These are phyloP conservation scores for Cephonodes hylas DNA, from an alignment of 2,888 invertebrate genomes.

Conservation along the genomic window DNA sequence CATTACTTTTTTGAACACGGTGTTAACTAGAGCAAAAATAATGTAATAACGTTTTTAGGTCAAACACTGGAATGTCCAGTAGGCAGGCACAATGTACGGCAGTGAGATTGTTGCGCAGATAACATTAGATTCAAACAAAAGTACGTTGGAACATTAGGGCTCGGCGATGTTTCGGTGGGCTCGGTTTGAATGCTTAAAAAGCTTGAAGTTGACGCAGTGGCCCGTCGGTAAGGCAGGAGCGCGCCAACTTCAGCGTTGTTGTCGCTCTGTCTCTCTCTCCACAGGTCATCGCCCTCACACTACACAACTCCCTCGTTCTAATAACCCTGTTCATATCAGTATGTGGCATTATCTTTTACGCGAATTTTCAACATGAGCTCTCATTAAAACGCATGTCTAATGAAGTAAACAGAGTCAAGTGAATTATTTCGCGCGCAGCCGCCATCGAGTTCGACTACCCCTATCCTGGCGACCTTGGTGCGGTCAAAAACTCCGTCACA, in stretches of 20 bases:
- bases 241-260: slow-evolving; percentile 78
- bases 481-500: slow-evolving; percentile 66
- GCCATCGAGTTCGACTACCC: slow-evolving; percentile 60
- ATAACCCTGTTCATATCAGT: slow-evolving; percentile 68
- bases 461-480: slow-evolving; percentile 69
- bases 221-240: slow-evolving; percentile 23
- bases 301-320: slow-evolving; percentile 70
- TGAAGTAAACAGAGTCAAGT: neutral
- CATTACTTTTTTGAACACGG: neutral
- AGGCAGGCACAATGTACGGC: neutral
- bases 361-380: slow-evolving; percentile 27
- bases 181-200: neutral
- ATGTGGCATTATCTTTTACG: slow-evolving; percentile 44
- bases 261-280: slow-evolving; percentile 75
- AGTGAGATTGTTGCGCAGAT: neutral
- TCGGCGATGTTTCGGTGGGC: neutral
- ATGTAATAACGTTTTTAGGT: neutral
- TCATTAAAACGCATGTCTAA: slow-evolving; percentile 13
- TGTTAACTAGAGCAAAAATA: neutral
- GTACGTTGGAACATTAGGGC: neutral
- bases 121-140: neutral
- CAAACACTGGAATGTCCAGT: neutral
- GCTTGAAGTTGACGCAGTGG: neutral
- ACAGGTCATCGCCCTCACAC: slow-evolving; percentile 72
- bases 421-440: slow-evolving; percentile 23